A percentile compares a stretch with the other conserved stretches of the same genome.
Evolutionary conservation across 2,888 invertebrate species (phyloP).

Genomic region (Aleiodes alternator): DNA sequence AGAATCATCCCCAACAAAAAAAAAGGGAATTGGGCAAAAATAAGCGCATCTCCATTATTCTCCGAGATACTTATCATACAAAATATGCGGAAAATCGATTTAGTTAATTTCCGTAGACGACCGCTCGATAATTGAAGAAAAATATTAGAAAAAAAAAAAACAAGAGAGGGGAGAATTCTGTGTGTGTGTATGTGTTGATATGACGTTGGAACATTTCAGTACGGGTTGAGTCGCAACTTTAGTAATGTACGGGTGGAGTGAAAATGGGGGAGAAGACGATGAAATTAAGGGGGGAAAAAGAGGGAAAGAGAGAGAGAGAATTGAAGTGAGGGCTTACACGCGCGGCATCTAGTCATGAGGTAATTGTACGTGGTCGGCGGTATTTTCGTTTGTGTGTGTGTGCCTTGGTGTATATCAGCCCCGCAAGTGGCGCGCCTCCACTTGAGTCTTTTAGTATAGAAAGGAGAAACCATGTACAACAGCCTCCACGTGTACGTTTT

Average conservation of each 20-base stretch:
- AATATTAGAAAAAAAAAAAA: conserved; percentile 8
- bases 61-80: no score
- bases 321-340: conserved; percentile 62
- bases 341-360: conserved; percentile 66
- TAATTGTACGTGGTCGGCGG: conserved; percentile 53
- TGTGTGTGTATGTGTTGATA: conserved; percentile 3
- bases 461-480: conserved; percentile 66
- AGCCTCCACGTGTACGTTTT: conserved; percentile 73
- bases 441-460: conserved; percentile 23
- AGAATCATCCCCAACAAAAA: no score
- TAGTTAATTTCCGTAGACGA: neutral
- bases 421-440: conserved; percentile 50
- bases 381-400: neutral
- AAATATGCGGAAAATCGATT: no score
- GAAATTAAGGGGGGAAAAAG: conserved; percentile 26
- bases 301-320: neutral
- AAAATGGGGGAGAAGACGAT: neutral
- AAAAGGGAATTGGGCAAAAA: no score
- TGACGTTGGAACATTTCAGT: conserved; percentile 45
- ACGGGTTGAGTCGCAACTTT: conserved; percentile 57
- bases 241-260: conserved; percentile 48
- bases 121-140: no score
- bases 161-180: neutral
- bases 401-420: conserved; percentile 19
- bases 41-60: no score